Conservation (phyloP, 2,113 vertebrate genomes). For the Accipiter virgatus region DNA sequence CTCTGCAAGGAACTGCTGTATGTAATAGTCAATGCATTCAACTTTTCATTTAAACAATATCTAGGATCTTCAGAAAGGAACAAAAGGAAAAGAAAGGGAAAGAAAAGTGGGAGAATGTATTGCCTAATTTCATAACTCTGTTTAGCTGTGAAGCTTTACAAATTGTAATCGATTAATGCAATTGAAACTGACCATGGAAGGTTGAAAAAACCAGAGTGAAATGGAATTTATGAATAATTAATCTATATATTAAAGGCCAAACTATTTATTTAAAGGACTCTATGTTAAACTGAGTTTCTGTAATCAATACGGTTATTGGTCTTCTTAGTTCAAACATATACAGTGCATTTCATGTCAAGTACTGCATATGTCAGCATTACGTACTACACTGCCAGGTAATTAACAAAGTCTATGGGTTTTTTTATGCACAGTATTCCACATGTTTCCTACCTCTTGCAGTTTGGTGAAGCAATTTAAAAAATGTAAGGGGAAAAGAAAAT, state of each 20-base stretch:
- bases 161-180: neutral
- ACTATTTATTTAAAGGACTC: neutral
- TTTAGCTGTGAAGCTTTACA: neutral
- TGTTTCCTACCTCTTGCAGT: neutral
- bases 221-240: neutral
- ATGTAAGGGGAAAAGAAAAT: neutral
- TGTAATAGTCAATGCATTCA: neutral
- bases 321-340: neutral
- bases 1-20: neutral
- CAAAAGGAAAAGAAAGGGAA: neutral
- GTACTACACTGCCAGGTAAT: neutral
- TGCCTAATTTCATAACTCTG: neutral
- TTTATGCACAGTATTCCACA: neutral
- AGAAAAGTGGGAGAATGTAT: neutral
- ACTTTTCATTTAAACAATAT: neutral
- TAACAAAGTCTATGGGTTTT: neutral
- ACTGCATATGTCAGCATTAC: neutral
- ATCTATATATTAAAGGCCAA: neutral
- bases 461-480: neutral
- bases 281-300: neutral
- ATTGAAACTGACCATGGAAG: neutral
- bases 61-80: neutral
- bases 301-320: neutral
- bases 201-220: neutral
- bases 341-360: neutral